Percentiles rank a stretch among this genome's conserved stretches.
These are phyloP conservation scores for Camponotus floridanus DNA, from an alignment of 1,140 invertebrate genomes.

Conservation along the genomic window DNA sequence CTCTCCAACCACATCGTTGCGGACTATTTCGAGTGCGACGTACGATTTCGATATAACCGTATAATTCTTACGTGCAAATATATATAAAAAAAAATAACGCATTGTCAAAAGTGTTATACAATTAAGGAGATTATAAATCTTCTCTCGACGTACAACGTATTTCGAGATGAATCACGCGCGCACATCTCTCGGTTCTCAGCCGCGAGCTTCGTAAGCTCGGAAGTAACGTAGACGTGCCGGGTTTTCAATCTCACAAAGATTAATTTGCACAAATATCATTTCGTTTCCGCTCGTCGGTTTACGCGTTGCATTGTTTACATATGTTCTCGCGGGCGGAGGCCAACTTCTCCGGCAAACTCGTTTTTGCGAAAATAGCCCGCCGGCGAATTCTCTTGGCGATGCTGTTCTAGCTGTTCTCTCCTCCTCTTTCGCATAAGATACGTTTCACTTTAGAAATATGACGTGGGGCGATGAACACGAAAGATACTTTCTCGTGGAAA, in stretches of 20 bases:
- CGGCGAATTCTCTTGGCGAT: slow-evolving; percentile 33
- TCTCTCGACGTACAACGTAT: neutral
- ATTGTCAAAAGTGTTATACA: neutral
- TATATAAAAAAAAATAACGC: neutral
- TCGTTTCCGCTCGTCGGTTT: slow-evolving; percentile 56
- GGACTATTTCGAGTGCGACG: slow-evolving; percentile 7
- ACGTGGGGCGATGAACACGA: neutral
- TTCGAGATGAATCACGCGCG: neutral
- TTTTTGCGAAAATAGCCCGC: slow-evolving; percentile 40
- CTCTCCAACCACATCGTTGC: neutral
- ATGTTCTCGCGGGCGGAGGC: slow-evolving; percentile 52
- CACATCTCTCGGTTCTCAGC: neutral
- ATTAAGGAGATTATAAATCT: neutral
- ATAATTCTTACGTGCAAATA: slow-evolving; percentile 15
- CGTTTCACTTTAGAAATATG: neutral
- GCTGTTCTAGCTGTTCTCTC: neutral
- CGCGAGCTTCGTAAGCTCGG: slow-evolving; percentile 52
- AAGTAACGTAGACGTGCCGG: slow-evolving; percentile 56
- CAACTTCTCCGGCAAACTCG: slow-evolving; percentile 58
- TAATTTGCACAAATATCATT: slow-evolving; percentile 63
- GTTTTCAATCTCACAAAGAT: slow-evolving; percentile 59
- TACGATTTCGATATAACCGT: neutral
- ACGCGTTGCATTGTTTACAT: slow-evolving; percentile 58
- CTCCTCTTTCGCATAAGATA: slow-evolving; percentile 11
- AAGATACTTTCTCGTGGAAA: neutral